These are phyloP conservation scores for Calliopum simillimum DNA, from an alignment of 2,888 invertebrate species.

Conservation along the genomic window DNA sequence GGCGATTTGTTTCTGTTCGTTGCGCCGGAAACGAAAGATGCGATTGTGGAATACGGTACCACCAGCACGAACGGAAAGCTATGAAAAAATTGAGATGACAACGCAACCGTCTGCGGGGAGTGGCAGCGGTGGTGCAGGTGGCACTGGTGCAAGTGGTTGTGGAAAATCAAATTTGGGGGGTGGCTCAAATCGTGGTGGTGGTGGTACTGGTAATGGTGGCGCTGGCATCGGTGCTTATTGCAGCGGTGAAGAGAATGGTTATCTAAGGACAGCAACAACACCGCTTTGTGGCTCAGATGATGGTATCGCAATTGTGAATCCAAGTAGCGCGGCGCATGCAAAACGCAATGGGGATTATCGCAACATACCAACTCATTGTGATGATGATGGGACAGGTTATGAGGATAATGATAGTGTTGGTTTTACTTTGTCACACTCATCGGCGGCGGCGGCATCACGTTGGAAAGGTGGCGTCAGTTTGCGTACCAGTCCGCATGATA, in stretches of 20 bases:
- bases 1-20: constrained; percentile 73
- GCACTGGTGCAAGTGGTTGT: constrained; percentile 42
- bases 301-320: constrained; percentile 66
- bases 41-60: constrained; percentile 68
- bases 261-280: constrained; percentile 58
- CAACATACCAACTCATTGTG: constrained; percentile 74
- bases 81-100: constrained; percentile 82
- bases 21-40: constrained; percentile 73
- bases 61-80: constrained; percentile 73
- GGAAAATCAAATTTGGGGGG: constrained; percentile 30
- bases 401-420: constrained; percentile 67
- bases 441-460: constrained; percentile 55
- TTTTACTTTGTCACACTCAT: constrained; percentile 38
- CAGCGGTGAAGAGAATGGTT: constrained; percentile 57
- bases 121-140: constrained; percentile 35
- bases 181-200: constrained; percentile 25
- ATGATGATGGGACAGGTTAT: constrained; percentile 74
- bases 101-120: constrained; percentile 70
- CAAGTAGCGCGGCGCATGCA: constrained; percentile 58
- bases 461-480: constrained; percentile 49
- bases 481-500: constrained; percentile 53
- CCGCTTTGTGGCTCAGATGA: constrained; percentile 54
- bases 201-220: constrained; percentile 19
- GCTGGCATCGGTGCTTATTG: constrained; percentile 43
- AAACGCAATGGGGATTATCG: constrained; percentile 78